A percentile compares a stretch with the other conserved stretches of the same genome.
phyloP scores from a whole-genome alignment of 2,888 invertebrate species.

The Liodrosophila aerea region DNA sequence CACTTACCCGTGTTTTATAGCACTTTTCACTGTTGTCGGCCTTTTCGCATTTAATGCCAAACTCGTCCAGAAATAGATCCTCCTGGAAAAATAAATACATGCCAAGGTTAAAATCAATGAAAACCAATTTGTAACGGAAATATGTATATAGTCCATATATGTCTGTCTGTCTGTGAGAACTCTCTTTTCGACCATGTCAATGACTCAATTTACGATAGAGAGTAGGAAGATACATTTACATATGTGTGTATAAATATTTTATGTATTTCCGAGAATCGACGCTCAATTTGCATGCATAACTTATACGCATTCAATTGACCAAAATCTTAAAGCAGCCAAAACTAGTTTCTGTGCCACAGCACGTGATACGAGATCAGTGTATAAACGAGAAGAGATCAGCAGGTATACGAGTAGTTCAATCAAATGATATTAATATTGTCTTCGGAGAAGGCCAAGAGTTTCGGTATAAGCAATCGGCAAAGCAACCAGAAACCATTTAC shows the following conservation, averaged over 20 bases:
- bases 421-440: too few species aligned
- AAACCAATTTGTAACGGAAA: conserved; percentile 48
- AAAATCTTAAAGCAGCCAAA: conserved; percentile 13
- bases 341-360: conserved; percentile 19
- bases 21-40: conserved; percentile 72
- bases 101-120: conserved; percentile 28
- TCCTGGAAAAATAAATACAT: conserved; percentile 76
- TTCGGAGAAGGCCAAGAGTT: too few species aligned
- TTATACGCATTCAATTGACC: conserved; percentile 11
- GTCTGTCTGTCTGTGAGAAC: too few species aligned
- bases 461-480: too few species aligned
- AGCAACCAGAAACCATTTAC: too few species aligned
- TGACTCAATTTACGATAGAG: conserved; percentile 5
- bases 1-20: conserved; percentile 75
- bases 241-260: conserved; percentile 16
- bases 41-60: conserved; percentile 70
- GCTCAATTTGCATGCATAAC: conserved; percentile 19
- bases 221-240: too few species aligned
- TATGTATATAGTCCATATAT: background rate
- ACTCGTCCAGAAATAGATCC: conserved; percentile 75
- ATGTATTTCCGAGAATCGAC: conserved; percentile 31
- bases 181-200: too few species aligned
- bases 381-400: too few species aligned
- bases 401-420: too few species aligned
- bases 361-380: conserved; percentile 12